Conservation (phyloP, 2,797 vertebrate genomes). For the Pyrocephalus nanus region DNA sequence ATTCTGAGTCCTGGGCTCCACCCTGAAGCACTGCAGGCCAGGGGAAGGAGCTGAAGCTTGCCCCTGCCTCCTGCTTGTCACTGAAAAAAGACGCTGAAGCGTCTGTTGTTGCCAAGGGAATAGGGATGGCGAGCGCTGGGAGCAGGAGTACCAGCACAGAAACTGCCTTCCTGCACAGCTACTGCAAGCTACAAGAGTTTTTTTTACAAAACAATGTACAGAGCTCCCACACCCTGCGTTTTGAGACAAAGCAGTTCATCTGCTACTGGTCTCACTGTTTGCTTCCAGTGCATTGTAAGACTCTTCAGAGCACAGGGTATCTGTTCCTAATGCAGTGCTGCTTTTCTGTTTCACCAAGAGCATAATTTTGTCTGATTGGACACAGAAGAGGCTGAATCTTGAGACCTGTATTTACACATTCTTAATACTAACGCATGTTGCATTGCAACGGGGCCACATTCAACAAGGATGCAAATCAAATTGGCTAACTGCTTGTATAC, state of each 20-base stretch:
- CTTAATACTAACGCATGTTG: background rate
- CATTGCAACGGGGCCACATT: background rate
- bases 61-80: background rate
- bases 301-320: background rate
- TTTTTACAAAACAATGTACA: background rate
- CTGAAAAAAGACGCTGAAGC: background rate
- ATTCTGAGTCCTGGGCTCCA: background rate
- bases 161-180: background rate
- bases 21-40: background rate
- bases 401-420: background rate
- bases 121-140: background rate
- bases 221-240: accelerated
- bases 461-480: background rate
- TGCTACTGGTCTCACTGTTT: background rate
- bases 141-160: background rate
- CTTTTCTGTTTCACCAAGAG: background rate
- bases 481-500: background rate
- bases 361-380: background rate
- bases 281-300: background rate
- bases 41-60: background rate
- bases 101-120: background rate
- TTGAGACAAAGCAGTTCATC: background rate
- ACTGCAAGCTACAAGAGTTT: background rate
- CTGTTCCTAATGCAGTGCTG: background rate
- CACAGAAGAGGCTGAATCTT: background rate